Conservation (phyloP, 2,113 vertebrate species). For the Sprattus sprattus region DNA sequence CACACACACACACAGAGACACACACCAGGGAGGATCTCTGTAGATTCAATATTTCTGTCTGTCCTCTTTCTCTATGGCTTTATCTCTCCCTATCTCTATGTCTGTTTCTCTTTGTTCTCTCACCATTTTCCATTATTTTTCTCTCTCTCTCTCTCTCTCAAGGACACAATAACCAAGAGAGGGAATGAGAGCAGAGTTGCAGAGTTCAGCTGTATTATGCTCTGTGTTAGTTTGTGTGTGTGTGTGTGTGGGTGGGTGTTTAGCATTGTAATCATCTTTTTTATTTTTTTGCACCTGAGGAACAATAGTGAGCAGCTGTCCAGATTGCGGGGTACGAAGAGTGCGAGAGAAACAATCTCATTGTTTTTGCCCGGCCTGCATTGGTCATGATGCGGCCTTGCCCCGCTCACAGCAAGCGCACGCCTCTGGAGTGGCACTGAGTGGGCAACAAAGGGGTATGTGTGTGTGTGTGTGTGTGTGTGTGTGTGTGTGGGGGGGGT, state of each 20-base stretch:
- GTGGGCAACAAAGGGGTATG: background rate
- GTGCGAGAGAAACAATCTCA: background rate
- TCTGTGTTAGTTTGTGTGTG: slow-evolving; percentile 13
- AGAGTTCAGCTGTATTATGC: background rate
- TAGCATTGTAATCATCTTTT: slow-evolving; percentile 6
- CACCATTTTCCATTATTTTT: background rate
- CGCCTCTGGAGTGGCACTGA: background rate
- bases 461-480: slow-evolving; percentile 4
- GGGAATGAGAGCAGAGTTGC: background rate
- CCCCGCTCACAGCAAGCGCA: background rate
- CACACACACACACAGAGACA: too few species aligned
- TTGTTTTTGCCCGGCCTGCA: background rate
- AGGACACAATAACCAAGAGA: slow-evolving; percentile 9
- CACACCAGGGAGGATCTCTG: too few species aligned
- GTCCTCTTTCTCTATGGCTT: too few species aligned
- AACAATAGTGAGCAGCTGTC: background rate
- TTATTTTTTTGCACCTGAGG: background rate
- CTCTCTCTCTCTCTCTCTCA: background rate
- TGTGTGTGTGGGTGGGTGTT: background rate
- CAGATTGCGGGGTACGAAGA: background rate
- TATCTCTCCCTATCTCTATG: background rate
- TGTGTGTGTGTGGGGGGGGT: background rate
- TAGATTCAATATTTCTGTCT: background rate
- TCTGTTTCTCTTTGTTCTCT: background rate
- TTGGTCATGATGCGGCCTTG: slow-evolving; percentile 5